Conservation (phyloP, 2,113 vertebrate genomes). For the Onychorhynchus coronatus region DNA sequence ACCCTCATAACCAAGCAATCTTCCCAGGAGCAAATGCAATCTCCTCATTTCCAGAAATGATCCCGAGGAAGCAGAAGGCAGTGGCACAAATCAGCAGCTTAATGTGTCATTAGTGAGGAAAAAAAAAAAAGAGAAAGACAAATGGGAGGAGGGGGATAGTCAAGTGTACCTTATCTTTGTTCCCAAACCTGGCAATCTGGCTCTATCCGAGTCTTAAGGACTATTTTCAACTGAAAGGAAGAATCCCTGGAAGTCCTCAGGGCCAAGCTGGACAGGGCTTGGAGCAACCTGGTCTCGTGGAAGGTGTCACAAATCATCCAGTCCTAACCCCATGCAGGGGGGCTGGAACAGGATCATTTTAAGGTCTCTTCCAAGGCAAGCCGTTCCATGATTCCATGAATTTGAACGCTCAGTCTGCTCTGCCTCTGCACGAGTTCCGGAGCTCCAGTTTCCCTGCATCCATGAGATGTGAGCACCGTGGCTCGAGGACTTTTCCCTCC, state of each 20-base stretch:
- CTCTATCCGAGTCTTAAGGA: neutral
- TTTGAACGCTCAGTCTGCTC: neutral
- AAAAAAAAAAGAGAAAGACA: neutral
- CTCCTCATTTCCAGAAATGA: neutral
- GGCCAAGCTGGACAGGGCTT: neutral
- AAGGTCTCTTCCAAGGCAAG: neutral
- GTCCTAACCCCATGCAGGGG: neutral
- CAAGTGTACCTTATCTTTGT: neutral
- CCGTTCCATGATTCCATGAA: neutral
- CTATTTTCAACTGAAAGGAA: neutral
- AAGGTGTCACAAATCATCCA: neutral
- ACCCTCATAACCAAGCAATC: neutral
- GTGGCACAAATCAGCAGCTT: neutral
- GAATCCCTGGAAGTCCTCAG: neutral
- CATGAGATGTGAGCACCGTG: neutral
- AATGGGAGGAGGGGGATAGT: accelerated
- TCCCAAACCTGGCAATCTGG: neutral
- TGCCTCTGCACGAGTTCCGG: neutral
- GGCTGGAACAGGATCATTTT: neutral
- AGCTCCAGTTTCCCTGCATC: neutral
- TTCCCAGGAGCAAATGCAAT: neutral
- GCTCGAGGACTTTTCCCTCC: neutral
- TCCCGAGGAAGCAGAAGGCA: neutral
- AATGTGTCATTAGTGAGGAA: neutral
- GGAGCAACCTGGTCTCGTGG: neutral